phyloP scores from a whole-genome alignment of 1,140 invertebrate species.

The Pararge aegeria region DNA sequence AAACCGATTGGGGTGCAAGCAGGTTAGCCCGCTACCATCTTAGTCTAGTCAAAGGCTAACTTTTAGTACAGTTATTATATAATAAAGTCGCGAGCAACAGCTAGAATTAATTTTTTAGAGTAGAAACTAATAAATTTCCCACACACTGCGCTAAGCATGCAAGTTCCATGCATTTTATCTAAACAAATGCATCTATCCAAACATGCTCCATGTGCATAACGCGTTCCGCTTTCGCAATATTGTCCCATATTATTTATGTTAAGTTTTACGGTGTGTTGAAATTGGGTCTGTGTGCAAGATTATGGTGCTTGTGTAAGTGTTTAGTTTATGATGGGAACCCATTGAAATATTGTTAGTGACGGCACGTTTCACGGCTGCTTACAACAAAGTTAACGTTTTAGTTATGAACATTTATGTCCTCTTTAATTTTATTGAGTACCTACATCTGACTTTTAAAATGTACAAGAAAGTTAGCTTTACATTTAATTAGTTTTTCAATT shows the following conservation, averaged over 20 bases:
- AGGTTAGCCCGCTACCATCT: too few species aligned
- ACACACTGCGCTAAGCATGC: neutral
- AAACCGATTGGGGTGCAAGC: too few species aligned
- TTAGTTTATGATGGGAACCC: conserved; percentile 37
- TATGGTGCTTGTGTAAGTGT: conserved; percentile 31
- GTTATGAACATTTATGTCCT: too few species aligned
- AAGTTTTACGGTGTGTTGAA: conserved; percentile 48
- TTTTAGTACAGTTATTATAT: too few species aligned
- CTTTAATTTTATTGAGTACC: too few species aligned
- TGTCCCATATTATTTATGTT: conserved; percentile 52
- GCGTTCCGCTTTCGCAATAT: conserved; percentile 46
- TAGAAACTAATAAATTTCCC: neutral
- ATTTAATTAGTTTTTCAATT: too few species aligned
- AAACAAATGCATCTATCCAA: conserved; percentile 19
- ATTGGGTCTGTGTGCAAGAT: conserved; percentile 45
- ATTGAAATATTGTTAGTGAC: conserved; percentile 9
- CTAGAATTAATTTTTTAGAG: neutral
- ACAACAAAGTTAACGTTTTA: too few species aligned
- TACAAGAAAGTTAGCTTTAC: too few species aligned
- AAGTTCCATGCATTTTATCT: conserved; percentile 2
- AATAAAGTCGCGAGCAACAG: neutral
- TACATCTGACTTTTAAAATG: too few species aligned
- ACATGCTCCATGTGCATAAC: conserved; percentile 11
- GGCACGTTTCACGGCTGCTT: conserved; percentile 3
- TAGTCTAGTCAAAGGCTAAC: too few species aligned